Evolutionary conservation across 2,113 vertebrate genomes (phyloP).

Genomic region (Anhinga rufa): DNA sequence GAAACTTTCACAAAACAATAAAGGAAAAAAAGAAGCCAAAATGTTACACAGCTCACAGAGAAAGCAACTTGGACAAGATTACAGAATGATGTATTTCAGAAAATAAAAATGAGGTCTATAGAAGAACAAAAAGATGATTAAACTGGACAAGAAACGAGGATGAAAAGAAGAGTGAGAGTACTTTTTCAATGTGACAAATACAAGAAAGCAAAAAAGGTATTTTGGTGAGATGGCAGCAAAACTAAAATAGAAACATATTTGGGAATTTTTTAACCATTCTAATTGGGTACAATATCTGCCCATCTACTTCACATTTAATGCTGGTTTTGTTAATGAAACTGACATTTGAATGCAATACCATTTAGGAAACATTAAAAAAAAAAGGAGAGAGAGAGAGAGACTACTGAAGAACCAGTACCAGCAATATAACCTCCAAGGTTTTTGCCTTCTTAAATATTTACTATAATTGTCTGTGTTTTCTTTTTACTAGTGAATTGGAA

Average conservation of each 20-base stretch:
- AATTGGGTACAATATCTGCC: background rate
- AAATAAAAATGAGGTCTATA: background rate
- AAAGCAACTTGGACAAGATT: background rate
- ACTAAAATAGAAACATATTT: background rate
- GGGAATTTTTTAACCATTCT: background rate
- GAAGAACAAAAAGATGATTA: background rate
- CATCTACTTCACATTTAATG: background rate
- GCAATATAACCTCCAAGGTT: background rate
- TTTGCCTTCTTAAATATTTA: background rate
- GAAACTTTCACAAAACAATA: background rate
- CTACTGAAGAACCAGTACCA: background rate
- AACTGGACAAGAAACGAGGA: background rate
- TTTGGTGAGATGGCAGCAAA: background rate
- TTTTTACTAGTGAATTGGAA: background rate
- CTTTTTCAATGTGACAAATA: background rate
- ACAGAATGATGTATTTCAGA: background rate
- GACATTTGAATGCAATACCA: background rate
- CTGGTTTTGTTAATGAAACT: background rate
- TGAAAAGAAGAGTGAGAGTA: background rate
- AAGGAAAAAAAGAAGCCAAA: background rate
- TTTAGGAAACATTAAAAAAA: background rate
- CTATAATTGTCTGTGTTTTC: background rate
- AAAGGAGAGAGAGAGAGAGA: background rate
- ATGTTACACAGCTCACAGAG: background rate
- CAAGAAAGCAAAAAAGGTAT: background rate